Conservation (phyloP, 2,797 vertebrate genomes). For the Smutsia gigantea region DNA sequence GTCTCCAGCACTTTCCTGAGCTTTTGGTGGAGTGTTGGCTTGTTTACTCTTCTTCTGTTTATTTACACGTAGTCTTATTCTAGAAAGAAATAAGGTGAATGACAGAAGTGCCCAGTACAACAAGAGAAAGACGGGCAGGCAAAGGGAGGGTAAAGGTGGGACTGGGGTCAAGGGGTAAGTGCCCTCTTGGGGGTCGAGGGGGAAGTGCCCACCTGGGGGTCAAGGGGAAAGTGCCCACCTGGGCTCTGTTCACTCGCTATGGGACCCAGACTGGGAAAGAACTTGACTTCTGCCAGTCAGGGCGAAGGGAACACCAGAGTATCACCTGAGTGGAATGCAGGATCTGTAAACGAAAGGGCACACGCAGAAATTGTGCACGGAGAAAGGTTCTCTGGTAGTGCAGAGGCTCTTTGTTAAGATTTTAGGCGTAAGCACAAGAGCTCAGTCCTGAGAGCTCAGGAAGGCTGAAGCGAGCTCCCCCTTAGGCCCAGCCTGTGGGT, state of each 20-base stretch:
- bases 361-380: accelerated
- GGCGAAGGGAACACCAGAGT: background rate
- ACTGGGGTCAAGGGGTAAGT: too few species aligned
- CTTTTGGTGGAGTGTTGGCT: background rate
- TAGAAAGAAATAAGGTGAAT: background rate
- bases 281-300: background rate
- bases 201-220: too few species aligned
- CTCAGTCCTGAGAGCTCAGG: background rate
- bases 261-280: background rate
- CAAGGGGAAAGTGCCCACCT: background rate
- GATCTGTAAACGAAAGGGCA: background rate
- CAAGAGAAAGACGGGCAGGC: background rate
- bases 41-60: background rate
- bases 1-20: background rate
- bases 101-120: background rate
- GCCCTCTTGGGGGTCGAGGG: too few species aligned
- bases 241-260: background rate
- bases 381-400: background rate
- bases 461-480: too few species aligned
- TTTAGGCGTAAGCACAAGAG: accelerated
- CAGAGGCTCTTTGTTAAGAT: background rate
- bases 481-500: accelerated
- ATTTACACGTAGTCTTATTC: background rate
- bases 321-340: background rate
- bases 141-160: too few species aligned